Base-by-base conservation (phyloP, 30 jellyfish, hydroid and myxozoan species). In the Cassiopea xamachana region DNA sequence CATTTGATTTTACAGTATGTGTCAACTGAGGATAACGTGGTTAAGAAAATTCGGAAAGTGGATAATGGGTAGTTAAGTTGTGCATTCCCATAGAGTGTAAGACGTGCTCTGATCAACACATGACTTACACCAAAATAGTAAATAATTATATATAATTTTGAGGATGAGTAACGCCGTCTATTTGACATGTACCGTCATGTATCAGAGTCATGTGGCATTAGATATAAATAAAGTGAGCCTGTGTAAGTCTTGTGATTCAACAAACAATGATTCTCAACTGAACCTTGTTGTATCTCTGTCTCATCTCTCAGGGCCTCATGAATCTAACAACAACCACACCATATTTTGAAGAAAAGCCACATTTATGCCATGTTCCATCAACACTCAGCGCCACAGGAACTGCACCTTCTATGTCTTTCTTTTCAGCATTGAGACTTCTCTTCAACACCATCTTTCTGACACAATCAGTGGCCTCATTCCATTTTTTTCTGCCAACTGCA, bases 321-420 rank as follows among this genome's bases (percentile, higher is more conserved):
- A 73, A 51, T 46, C 58, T 64, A 80, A 80, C 89, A 80, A 64
- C 17, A 60, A 81, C 90, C 9, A 81, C 90, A 2, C 90, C 90
- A 81, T 81, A 60, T 45, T 81, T 81, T 16, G 90, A 81, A 27
- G 90, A 81, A 64, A 5, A 81, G n/a, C 90, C 90, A 6, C 90
- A 7, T 51, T 81, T 81, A 10, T 79, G 87, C 87, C 87, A 79
- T 4, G 87, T 79, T 48, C 87, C 87, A 79, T 79, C 87, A 10
- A 79, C 10, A 51, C 78, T 46, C 15, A 79, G 77, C 0, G 87
- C 87, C 7, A 79, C 87, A 79, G 87, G 27, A 48, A 79, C 15
- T n/a, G 87, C 75, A 50, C 75, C 46, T 46, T 79, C 87, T 55
- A 7, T 79, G 27, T 79, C 87, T 14, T 79, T 9, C 55, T 79